Evolutionary conservation across 92 coral and sea anemone species (phyloP).

Genomic region (Phenganax marumi): DNA sequence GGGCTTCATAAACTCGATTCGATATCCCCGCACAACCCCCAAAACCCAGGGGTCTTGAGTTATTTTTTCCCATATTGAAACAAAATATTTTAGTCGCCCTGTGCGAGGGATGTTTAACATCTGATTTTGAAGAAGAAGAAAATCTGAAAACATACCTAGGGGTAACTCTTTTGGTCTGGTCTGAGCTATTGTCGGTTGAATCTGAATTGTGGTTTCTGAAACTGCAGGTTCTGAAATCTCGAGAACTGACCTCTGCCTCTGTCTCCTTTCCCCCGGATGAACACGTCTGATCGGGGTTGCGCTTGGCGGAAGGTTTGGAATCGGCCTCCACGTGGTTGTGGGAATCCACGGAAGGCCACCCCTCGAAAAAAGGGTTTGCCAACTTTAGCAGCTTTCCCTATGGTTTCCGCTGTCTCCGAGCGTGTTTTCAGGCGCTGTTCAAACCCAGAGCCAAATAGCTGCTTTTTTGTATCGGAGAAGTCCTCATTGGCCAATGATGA

Average conservation of each 20-base stretch:
- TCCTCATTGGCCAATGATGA: not conserved
- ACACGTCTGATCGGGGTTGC: not conserved
- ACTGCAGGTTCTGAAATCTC: not conserved
- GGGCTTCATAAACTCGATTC: not conserved
- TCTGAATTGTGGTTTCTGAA: not conserved
- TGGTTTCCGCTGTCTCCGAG: not conserved
- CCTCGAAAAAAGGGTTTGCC: too few relatives aligned
- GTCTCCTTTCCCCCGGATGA: not conserved
- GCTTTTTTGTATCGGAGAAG: not conserved
- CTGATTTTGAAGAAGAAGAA: not conserved
- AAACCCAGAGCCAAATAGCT: not conserved
- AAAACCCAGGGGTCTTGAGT: constrained; percentile 18
- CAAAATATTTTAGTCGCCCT: not conserved
- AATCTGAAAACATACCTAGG: not conserved
- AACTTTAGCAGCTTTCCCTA: too few relatives aligned
- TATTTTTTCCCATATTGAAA: not conserved
- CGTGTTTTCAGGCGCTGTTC: constrained; percentile 2
- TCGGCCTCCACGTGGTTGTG: not conserved
- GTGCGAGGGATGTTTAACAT: not conserved
- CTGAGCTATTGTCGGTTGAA: not conserved
- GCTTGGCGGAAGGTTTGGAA: not conserved
- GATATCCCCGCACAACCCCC: not conserved
- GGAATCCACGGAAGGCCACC: not conserved
- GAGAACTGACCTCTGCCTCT: not conserved
- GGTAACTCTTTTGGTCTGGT: not conserved